These are phyloP conservation scores for Mastomys natalensis DNA, from an alignment of 2,113 vertebrate species.

Conservation along the genomic window DNA sequence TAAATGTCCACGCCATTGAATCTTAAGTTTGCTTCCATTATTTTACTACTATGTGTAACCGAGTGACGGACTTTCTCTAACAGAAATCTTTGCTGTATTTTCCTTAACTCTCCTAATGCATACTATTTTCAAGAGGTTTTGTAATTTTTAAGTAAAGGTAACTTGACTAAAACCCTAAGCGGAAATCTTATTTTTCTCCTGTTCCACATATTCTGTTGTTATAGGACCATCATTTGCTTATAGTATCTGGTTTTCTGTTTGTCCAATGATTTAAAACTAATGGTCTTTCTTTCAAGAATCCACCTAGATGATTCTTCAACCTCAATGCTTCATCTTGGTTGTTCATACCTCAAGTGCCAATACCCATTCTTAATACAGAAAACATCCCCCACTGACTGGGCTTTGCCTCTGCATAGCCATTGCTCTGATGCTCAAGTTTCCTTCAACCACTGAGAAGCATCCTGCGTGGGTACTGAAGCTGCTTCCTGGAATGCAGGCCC, in stretches of 20 bases:
- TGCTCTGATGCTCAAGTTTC: slow-evolving; percentile 1
- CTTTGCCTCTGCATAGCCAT: background rate
- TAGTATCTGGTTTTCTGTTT: background rate
- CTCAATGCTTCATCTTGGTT: background rate
- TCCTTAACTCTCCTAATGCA: background rate
- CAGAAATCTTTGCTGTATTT: slow-evolving; percentile 46
- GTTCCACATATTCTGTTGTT: background rate
- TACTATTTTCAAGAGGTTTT: slow-evolving; percentile 10
- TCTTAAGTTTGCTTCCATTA: background rate
- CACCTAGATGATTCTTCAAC: background rate
- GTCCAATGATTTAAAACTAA: slow-evolving; percentile 27
- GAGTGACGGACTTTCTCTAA: background rate
- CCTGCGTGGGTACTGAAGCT: background rate
- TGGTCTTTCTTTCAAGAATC: background rate
- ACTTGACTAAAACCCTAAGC: background rate
- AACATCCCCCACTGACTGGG: background rate
- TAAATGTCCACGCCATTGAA: background rate
- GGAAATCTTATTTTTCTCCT: background rate
- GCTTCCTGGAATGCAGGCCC: background rate
- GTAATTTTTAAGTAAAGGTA: slow-evolving; percentile 7
- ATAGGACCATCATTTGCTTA: background rate
- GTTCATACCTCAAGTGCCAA: background rate
- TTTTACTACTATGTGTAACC: background rate
- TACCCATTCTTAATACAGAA: background rate
- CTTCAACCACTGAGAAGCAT: background rate